These are phyloP conservation scores for Promerops cafer DNA, from an alignment of 2,113 vertebrate species.

Conservation along the genomic window DNA sequence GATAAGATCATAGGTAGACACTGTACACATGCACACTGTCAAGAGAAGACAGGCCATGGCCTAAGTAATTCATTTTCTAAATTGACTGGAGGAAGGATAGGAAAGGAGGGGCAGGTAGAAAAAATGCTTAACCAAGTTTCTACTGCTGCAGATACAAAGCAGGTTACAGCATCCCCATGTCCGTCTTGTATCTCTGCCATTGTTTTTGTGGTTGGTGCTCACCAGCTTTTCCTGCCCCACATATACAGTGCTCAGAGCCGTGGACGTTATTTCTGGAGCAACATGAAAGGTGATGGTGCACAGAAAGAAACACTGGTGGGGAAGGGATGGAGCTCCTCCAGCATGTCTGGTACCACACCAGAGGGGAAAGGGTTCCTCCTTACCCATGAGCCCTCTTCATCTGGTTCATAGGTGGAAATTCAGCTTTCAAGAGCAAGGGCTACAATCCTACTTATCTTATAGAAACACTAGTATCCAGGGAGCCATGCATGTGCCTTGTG, in stretches of 20 bases:
- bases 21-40: neutral
- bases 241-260: neutral
- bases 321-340: neutral
- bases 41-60: neutral
- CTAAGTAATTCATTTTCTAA: neutral
- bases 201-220: rapidly evolving
- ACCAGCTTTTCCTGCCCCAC: neutral
- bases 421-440: neutral
- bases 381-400: rapidly evolving
- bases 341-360: rapidly evolving
- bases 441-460: neutral
- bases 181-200: no score
- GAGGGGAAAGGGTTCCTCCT: neutral
- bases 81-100: neutral
- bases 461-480: neutral
- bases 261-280: neutral
- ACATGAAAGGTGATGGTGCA: rapidly evolving
- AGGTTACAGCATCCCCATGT: neutral
- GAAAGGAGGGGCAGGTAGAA: neutral
- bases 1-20: neutral
- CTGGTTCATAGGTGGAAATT: neutral
- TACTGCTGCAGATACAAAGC: rapidly evolving
- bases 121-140: neutral
- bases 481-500: neutral
- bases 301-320: neutral